Base-by-base conservation (phyloP, 2,113 vertebrate genomes). In the Brachypteracias leptosomus region DNA sequence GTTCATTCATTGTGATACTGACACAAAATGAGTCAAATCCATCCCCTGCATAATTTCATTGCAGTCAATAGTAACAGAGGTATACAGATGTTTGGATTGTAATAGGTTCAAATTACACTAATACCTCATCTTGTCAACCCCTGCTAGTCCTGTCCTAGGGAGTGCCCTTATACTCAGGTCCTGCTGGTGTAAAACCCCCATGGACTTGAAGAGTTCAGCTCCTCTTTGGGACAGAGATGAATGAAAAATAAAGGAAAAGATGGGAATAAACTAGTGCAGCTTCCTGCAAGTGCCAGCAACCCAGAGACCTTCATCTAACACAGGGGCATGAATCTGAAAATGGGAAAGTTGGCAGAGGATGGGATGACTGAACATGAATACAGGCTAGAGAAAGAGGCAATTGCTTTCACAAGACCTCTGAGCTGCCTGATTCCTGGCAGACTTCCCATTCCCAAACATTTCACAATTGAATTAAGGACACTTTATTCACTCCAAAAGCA, bases 401-500 rank as follows among this genome's bases (percentile, higher is more conserved):
- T 28, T 58, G 47, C 86, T 89, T 96, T 71, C 92, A 81, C 73
- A 93, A 74, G 93, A 92, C 89, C 89, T 93, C 88, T 21, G 80
- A 92, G 92, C 78, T 85, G 75, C 84, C 70, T 3, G 0, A 83
- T 74, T 95, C 78, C 76, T 96, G 94, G 96, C 96, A 95, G 88
- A 10, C 52, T 80, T 96, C 89, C 92, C 85, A 93, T 75, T 66
- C 82, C 86, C 89, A 89, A 96, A 91, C 83, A 90, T 83, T 93
- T 92, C 17, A 85, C 88, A 96, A 97, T 93, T 91, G 85, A 96
- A 97, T 97, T 97, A 97, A 96, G 91, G 89, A 92, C 85, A 95
- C 89, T 94, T 95, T 63, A 88, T 68, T 94, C 33, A 0, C 71
- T 94, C 88, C 90, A 92, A 83, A 95, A 93, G 72, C 86, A 82